These are phyloP conservation scores for Formica aserva DNA, from an alignment of 2,888 invertebrate species.

Conservation along the genomic window DNA sequence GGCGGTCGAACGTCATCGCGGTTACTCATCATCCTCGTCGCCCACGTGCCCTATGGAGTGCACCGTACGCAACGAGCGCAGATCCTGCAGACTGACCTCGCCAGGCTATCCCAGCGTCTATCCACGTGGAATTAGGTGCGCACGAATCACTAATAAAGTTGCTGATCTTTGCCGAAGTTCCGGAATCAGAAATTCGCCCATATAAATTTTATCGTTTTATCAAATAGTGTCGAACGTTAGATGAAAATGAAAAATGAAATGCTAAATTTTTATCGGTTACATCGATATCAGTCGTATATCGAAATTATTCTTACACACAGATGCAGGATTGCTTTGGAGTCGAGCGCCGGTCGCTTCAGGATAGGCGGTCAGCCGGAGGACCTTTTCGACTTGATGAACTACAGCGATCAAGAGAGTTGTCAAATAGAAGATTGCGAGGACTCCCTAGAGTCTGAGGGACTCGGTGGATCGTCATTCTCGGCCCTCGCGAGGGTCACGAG, in stretches of 20 bases:
- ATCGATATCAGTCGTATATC: background rate
- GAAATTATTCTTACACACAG: background rate
- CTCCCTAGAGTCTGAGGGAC: constrained; percentile 69
- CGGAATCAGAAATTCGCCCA: background rate
- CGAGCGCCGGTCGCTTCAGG: constrained; percentile 77
- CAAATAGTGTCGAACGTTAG: too few relatives aligned
- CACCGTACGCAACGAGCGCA: constrained; percentile 77
- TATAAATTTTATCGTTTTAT: constrained; percentile 6
- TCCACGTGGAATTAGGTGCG: constrained; percentile 78
- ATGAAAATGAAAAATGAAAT: background rate
- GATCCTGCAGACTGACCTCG: constrained; percentile 76
- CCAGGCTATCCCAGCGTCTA: constrained; percentile 81
- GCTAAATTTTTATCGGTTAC: background rate
- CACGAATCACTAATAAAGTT: background rate
- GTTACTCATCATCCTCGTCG: constrained; percentile 68
- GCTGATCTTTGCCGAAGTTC: background rate
- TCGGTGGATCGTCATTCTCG: constrained; percentile 21
- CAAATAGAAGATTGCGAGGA: constrained; percentile 80
- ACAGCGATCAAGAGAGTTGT: constrained; percentile 78
- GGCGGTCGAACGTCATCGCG: constrained; percentile 77
- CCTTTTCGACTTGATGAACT: constrained; percentile 80
- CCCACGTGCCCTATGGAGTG: constrained; percentile 80
- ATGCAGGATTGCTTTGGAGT: constrained; percentile 76
- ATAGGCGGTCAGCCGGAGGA: constrained; percentile 80
- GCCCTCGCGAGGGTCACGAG: constrained; percentile 2